Evolutionary conservation across 2,888 invertebrate genomes (phyloP), one percentile per base, ranked within the genome.

Genomic region (Meandrusa payeni): DNA sequence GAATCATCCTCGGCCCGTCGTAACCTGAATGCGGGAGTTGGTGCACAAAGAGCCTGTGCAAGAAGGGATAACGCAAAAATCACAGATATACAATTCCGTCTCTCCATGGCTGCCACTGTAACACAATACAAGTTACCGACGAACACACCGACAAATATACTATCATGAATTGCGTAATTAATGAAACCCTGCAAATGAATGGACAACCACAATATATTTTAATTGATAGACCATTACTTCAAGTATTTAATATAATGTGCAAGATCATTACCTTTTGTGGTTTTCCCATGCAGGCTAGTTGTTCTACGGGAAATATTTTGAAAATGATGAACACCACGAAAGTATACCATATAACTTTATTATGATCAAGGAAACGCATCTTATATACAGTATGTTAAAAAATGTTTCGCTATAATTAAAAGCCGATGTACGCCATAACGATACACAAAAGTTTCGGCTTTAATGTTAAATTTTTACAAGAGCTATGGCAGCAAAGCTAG

Each of bases 341-440:
- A 52, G 59, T 66, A 68, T 69, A 69, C 68, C 74, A 82, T 82
- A 78, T 79, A 76, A 66, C 61, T 48, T 51, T 54, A 10, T 32
- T 20, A 68, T 66, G 71, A 68, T 71, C 64, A 63, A 53, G 49
- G n/a, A n/a, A n/a, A n/a, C n/a, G n/a, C n/a, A n/a, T n/a, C 9
- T 5, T 23, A 10, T 33, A 5, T 64, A 76, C 62, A 76, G 76
- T 48, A 2, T 71, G 78, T 34, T 63, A 11, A 28, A 7, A 46
- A 43, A 33, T n/a, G n/a, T n/a, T n/a, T n/a, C n/a, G n/a, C n/a
- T n/a, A n/a, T n/a, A n/a, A n/a, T n/a, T n/a, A n/a, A n/a, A n/a
- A n/a, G n/a, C n/a, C n/a, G n/a, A n/a, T n/a, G n/a, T n/a, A n/a
- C n/a, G n/a, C n/a, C n/a, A n/a, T n/a, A n/a, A n/a, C n/a, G n/a